A percentile compares a stretch with the other conserved stretches of the same genome.
phyloP scores from a whole-genome alignment of 2,797 vertebrate genomes.

The Intellagama lesueurii region DNA sequence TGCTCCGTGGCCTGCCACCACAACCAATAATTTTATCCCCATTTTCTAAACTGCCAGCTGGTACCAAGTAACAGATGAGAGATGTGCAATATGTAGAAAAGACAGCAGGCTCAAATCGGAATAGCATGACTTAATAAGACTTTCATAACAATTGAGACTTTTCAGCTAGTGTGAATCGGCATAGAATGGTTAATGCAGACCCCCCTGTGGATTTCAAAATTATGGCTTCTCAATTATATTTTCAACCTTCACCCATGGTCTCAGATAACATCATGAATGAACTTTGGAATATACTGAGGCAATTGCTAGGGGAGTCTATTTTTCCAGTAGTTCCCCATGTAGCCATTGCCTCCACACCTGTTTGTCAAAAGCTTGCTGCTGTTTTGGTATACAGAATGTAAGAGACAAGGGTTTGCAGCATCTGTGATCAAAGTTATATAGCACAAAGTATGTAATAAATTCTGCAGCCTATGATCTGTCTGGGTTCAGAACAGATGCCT shows the following conservation, averaged over 20 bases:
- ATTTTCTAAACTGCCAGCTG: neutral
- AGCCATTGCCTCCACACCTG: neutral
- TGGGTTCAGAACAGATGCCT: constrained; percentile 13
- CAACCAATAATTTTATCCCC: neutral
- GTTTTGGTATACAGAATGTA: neutral
- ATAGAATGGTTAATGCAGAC: neutral
- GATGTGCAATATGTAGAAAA: neutral
- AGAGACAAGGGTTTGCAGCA: neutral
- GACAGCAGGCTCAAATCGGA: neutral
- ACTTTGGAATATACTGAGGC: neutral
- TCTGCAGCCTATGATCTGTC: constrained; percentile 7
- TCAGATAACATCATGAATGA: neutral
- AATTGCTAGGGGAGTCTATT: neutral
- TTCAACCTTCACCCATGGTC: neutral
- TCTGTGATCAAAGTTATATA: constrained; percentile 11
- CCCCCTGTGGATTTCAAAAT: neutral
- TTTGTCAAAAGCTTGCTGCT: neutral
- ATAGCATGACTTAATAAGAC: neutral
- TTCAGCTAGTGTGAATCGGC: neutral
- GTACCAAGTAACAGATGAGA: neutral
- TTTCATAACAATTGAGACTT: neutral
- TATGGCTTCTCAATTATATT: neutral
- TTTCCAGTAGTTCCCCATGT: neutral
- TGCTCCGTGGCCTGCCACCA: neutral
- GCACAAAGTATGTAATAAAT: constrained; percentile 22